Percentiles rank a stretch among this genome's conserved stretches.
These are phyloP conservation scores for Cepaea nemoralis DNA, from an alignment of 1,140 invertebrate species.

Conservation along the genomic window DNA sequence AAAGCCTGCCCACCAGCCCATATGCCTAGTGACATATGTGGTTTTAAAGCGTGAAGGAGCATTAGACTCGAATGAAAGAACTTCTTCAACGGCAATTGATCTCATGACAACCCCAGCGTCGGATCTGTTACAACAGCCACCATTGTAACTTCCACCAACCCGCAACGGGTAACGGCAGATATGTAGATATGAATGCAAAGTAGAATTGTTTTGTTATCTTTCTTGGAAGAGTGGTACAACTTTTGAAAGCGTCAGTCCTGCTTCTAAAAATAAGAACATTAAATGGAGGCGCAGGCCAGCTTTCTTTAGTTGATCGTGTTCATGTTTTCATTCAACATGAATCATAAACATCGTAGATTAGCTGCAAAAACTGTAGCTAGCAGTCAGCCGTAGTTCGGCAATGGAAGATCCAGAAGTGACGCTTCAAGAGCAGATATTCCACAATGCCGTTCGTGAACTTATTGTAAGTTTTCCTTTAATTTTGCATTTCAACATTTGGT, in stretches of 20 bases:
- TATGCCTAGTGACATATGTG: too few species aligned
- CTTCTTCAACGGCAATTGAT: too few species aligned
- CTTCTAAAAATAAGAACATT: constrained; percentile 20
- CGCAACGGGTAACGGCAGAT: too few species aligned
- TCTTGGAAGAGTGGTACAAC: constrained; percentile 4
- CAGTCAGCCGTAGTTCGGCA: neutral
- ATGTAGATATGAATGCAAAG: too few species aligned
- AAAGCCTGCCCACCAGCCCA: too few species aligned
- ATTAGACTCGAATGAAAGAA: too few species aligned
- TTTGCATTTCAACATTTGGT: too few species aligned
- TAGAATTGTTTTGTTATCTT: neutral
- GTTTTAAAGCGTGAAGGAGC: too few species aligned
- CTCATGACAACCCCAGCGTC: too few species aligned
- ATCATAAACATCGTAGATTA: neutral
- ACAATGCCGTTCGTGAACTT: constrained; percentile 92
- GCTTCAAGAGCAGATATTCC: constrained; percentile 76
- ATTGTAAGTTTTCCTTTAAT: constrained; percentile 76
- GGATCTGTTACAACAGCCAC: too few species aligned
- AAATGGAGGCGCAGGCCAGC: constrained; percentile 23
- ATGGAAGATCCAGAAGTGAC: constrained; percentile 55
- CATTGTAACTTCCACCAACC: too few species aligned
- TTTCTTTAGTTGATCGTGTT: neutral
- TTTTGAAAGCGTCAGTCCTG: neutral
- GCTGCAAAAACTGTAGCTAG: neutral
- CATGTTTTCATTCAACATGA: constrained; percentile 30